phyloP scores from a whole-genome alignment of 2,888 invertebrate species.

The Drosophila macrothrix region DNA sequence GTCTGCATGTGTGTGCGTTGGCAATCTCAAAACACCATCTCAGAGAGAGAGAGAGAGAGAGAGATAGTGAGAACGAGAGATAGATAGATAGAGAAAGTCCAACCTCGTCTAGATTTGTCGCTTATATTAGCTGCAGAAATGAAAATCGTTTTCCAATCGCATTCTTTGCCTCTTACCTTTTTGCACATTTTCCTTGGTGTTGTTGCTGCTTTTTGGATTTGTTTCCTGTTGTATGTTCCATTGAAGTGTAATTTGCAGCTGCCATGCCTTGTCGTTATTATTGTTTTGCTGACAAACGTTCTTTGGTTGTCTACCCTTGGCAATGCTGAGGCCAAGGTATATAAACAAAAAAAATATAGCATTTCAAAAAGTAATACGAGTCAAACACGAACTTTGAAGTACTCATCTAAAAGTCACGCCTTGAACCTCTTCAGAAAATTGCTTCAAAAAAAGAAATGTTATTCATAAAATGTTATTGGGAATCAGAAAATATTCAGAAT shows the following conservation, averaged over 20 bases:
- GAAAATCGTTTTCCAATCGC: constrained; percentile 79
- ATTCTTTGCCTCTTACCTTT: constrained; percentile 73
- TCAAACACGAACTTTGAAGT: not conserved
- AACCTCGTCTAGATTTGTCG: constrained; percentile 67
- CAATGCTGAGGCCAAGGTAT: too few relatives aligned
- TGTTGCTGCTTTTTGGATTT: constrained; percentile 27
- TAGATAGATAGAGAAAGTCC: constrained; percentile 1
- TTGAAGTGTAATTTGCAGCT: constrained; percentile 74
- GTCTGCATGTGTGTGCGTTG: constrained; percentile 50
- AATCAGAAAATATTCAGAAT: not conserved
- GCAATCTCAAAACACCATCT: constrained; percentile 5
- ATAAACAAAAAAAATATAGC: too few relatives aligned
- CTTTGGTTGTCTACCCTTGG: constrained; percentile 26
- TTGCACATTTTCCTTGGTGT: constrained; percentile 43
- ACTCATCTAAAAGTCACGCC: not conserved
- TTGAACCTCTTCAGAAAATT: not conserved
- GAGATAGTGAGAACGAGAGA: constrained; percentile 1
- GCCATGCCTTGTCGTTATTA: constrained; percentile 56
- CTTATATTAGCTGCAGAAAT: constrained; percentile 80
- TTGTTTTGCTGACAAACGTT: constrained; percentile 58
- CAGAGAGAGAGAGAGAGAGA: not conserved
- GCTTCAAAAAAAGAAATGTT: not conserved
- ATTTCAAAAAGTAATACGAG: not conserved
- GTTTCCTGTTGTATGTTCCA: constrained; percentile 39
- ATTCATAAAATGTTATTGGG: not conserved